phyloP scores from a whole-genome alignment of 2,888 invertebrate species.

The Brenthis ino region DNA sequence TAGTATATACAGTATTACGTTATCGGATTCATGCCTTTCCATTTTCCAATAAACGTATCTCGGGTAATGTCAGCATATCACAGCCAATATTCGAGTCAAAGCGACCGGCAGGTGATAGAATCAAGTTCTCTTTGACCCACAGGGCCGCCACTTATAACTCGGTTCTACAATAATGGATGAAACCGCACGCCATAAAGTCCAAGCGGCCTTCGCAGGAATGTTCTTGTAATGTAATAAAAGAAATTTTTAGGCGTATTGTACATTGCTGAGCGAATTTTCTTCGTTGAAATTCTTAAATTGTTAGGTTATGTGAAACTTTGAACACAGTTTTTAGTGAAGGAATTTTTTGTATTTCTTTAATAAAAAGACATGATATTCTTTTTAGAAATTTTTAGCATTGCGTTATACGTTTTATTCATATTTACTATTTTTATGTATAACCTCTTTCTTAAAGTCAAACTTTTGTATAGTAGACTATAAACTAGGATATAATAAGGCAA shows the following conservation, averaged over 20 bases:
- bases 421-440: neutral
- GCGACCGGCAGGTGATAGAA: constrained; percentile 67
- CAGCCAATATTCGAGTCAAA: constrained; percentile 49
- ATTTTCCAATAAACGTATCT: constrained; percentile 30
- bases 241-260: constrained; percentile 31
- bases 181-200: constrained; percentile 50
- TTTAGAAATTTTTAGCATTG: neutral
- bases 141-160: constrained; percentile 65
- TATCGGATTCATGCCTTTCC: constrained; percentile 24
- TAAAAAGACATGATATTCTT: neutral
- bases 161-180: constrained; percentile 70
- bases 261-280: constrained; percentile 32
- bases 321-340: constrained; percentile 22
- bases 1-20: constrained; percentile 4
- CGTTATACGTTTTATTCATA: neutral
- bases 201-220: constrained; percentile 19
- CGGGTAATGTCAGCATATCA: constrained; percentile 27
- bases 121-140: constrained; percentile 59
- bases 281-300: constrained; percentile 33
- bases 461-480: too few relatives aligned
- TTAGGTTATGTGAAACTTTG: constrained; percentile 25
- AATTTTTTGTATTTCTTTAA: constrained; percentile 14
- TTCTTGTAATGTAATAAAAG: constrained; percentile 32
- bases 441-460: too few relatives aligned
- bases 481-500: too few relatives aligned